Conservation (phyloP, 2,888 invertebrate genomes). For the Drosophila meridiana region DNA sequence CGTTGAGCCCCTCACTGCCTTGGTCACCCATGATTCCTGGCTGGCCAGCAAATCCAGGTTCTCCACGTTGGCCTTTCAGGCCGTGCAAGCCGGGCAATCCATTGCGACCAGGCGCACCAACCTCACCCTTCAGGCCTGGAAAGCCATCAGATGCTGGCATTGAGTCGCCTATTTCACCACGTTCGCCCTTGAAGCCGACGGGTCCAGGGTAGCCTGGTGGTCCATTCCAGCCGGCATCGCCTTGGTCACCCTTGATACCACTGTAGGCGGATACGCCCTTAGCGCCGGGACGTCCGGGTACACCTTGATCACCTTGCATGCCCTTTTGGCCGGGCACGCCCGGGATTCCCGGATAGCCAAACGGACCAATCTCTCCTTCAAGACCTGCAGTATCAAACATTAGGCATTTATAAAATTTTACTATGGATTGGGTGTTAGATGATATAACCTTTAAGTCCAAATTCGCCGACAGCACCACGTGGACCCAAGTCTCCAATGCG, state of each 20-base stretch:
- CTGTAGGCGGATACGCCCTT: slow-evolving; percentile 88
- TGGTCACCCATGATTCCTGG: slow-evolving; percentile 85
- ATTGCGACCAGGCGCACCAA: slow-evolving; percentile 87
- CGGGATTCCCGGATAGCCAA: slow-evolving; percentile 73
- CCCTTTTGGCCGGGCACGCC: slow-evolving; percentile 82
- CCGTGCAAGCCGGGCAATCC: slow-evolving; percentile 86
- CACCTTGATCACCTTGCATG: slow-evolving; percentile 73
- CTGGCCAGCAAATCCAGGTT: slow-evolving; percentile 87
- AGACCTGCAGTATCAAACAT: slow-evolving; percentile 53
- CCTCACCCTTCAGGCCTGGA: slow-evolving; percentile 87
- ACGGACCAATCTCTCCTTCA: slow-evolving; percentile 75
- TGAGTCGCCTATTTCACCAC: slow-evolving; percentile 87
- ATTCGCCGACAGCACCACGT: slow-evolving; percentile 84
- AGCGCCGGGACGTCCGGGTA: slow-evolving; percentile 67
- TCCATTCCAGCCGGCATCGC: slow-evolving; percentile 86
- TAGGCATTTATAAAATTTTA: fast-evolving
- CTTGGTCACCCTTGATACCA: slow-evolving; percentile 88
- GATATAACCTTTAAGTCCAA: slow-evolving; percentile 81
- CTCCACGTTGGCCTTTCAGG: slow-evolving; percentile 84
- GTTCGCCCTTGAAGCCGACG: slow-evolving; percentile 86
- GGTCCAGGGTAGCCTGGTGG: slow-evolving; percentile 81
- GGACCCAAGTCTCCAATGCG: slow-evolving; percentile 77
- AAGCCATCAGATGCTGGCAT: slow-evolving; percentile 86
- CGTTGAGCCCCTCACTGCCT: slow-evolving; percentile 85
- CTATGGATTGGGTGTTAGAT: not conserved